Evolutionary conservation across 1,140 invertebrate species (phyloP), one percentile per base, ranked within the genome.

Genomic region (Proales similis): DNA sequence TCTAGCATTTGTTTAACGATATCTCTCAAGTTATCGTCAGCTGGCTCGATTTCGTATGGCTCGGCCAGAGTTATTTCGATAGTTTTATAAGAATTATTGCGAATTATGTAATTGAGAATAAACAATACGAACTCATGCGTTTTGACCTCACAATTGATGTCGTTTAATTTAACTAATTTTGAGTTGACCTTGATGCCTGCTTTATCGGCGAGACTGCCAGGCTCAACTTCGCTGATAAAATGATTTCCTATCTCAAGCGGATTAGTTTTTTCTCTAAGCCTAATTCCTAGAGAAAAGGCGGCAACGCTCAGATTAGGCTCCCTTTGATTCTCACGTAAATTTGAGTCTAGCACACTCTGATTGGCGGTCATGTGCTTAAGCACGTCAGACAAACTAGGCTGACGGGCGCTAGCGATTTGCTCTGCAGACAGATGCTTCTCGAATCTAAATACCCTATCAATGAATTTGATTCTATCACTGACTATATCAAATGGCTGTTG

Each of bases 1-100:
- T n/a, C n/a, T n/a, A 36, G 33, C 30, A 57, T 57, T 57, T 57
- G 51, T 42, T 27, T 57, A n/a, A 57, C 45, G n/a, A 57, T 57
- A 12, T 36, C 39, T 39, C 45, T 57, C 27, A 57, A 39, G 29
- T 57, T 57, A 17, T 57, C 51, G 22, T 42, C 32, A 22, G 36
- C 51, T 42, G 39, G 33, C 19, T 39, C 51, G 17, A 57, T 9
- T n/a, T 26, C 17, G 30, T 29, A n/a, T 6, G 51, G 51, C 24
- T 57, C 51, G 29, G 39, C 33, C 9, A 57, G 26, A 12, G 27
- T 14, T 11, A 57, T 11, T 20, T 11, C 36, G 11, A 57, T 39
- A 20, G 29, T 57, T 11, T 22, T 42, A 39, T 42, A 57, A 12
- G 51, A 42, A 4, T 24, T 42, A 20, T 57, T 57, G n/a, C 51